Evolutionary conservation across 2,888 invertebrate genomes (phyloP).

Genomic region (Alcis repandata): DNA sequence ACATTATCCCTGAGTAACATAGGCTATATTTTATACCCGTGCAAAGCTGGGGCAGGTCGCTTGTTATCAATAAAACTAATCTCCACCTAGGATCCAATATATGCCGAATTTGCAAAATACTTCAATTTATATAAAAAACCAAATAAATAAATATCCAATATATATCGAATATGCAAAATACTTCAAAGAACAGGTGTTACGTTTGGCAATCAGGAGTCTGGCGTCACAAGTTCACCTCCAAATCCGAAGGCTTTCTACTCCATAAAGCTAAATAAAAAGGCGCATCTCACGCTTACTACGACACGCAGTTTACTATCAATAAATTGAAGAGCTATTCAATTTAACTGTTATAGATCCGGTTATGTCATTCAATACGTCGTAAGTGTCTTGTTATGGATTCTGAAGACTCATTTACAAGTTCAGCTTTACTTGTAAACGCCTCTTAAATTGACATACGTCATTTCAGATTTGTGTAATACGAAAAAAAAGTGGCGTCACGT

Average conservation of each 20-base stretch:
- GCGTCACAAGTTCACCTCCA: slow-evolving; percentile 41
- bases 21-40: too few relatives aligned
- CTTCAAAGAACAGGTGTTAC: slow-evolving; percentile 14
- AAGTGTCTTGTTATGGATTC: background rate
- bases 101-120: slow-evolving; percentile 12
- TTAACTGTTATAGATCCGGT: slow-evolving; percentile 18
- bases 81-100: too few relatives aligned
- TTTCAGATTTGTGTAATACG: background rate
- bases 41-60: too few relatives aligned
- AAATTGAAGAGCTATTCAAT: slow-evolving; percentile 7
- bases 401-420: background rate
- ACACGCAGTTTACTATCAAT: slow-evolving; percentile 22
- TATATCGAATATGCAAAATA: slow-evolving; percentile 13
- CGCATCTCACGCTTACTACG: slow-evolving; percentile 25
- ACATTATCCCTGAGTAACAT: too few relatives aligned
- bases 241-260: slow-evolving; percentile 40
- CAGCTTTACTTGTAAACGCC: background rate
- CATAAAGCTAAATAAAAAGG: slow-evolving; percentile 19
- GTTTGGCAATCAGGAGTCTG: slow-evolving; percentile 33
- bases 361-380: background rate
- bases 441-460: background rate
- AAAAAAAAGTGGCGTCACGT: too few relatives aligned
- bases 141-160: background rate
- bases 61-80: too few relatives aligned
- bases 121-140: background rate